Evolutionary conservation across 2,888 invertebrate genomes (phyloP), one percentile per base, ranked within the genome.

Genomic region (Linnaemya tessellans): DNA sequence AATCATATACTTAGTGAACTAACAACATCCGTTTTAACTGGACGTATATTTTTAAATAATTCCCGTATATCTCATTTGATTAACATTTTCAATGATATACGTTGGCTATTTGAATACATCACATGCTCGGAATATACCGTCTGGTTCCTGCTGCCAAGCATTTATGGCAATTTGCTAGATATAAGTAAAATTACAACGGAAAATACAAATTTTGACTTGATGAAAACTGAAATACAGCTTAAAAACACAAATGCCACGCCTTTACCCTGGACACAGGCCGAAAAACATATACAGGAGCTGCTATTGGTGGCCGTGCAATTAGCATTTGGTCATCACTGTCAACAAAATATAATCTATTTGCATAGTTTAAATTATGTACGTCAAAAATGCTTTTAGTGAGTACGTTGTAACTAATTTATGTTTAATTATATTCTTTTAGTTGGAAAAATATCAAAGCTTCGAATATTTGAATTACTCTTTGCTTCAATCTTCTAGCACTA

Each of bases 41-140:
- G 65, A 1, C 41, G 46, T 4, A 67, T 54, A 15, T 74, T n/a
- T 2, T 46, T 82, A n/a, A 65, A 85, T 56, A 58, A 54, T 54
- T 25, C 73, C 15, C 74, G 79, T 0, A 35, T 82, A 18, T 58
- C 74, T 56, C 65, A 70, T 49, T 54, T 85, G 11, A 75, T 85
- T 8, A 65, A 67, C 2, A 85, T 85, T 67, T 80, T 85, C 11
- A 79, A 82, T 43, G 79, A 85, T 11, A 80, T 85, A 67, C 82
- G 85, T 9, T 85, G 75, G 74, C 4, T 85, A 3, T 85, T 85
- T 70, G 85, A 85, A 35, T 85, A 82, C n/a, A 82, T 85, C 4
- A 80, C 82, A 7, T 85, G 79, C 41, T 70, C 38, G 3, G 79
- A 82, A 64, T 82, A 56, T 20, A 82, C 85, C 0, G 85, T 85